phyloP scores from a whole-genome alignment of 2,888 invertebrate species.

The Drosophila macrothrix region DNA sequence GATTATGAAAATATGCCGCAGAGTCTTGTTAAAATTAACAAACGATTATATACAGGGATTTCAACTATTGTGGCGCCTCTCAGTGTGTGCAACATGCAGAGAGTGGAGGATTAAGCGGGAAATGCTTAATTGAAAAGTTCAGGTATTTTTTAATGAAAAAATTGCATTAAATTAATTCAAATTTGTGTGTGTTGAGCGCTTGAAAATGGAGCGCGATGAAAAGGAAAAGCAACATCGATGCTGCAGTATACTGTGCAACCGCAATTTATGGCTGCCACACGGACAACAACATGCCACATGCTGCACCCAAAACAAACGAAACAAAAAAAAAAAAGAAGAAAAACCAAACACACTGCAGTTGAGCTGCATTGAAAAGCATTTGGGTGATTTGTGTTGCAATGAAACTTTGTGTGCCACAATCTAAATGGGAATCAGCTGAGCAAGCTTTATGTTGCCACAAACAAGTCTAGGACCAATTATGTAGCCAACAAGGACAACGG shows the following conservation, averaged over 20 bases:
- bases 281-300: slow-evolving; percentile 24
- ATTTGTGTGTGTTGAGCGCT: slow-evolving; percentile 15
- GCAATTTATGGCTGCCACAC: slow-evolving; percentile 66
- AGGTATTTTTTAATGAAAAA: slow-evolving; percentile 36
- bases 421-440: slow-evolving; percentile 28
- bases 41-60: neutral
- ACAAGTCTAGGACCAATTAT: slow-evolving; percentile 29
- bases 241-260: slow-evolving; percentile 37
- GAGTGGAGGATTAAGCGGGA: neutral
- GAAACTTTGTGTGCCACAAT: slow-evolving; percentile 40
- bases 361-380: slow-evolving; percentile 15
- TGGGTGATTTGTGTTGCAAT: slow-evolving; percentile 31
- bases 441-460: slow-evolving; percentile 6
- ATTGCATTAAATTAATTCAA: slow-evolving; percentile 45
- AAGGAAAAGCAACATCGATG: slow-evolving; percentile 17
- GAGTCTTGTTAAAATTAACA: slow-evolving; percentile 25
- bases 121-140: neutral
- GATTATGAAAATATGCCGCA: slow-evolving; percentile 13
- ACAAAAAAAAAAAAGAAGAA: neutral
- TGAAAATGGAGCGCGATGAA: slow-evolving; percentile 29
- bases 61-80: neutral
- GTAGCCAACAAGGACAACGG: slow-evolving; percentile 28
- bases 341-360: slow-evolving; percentile 5
- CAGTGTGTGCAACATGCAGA: neutral
- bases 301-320: slow-evolving; percentile 15